Evolutionary conservation across 2,113 vertebrate species (phyloP), one percentile per base, ranked within the genome.

Genomic region (Copsychus sechellarum): DNA sequence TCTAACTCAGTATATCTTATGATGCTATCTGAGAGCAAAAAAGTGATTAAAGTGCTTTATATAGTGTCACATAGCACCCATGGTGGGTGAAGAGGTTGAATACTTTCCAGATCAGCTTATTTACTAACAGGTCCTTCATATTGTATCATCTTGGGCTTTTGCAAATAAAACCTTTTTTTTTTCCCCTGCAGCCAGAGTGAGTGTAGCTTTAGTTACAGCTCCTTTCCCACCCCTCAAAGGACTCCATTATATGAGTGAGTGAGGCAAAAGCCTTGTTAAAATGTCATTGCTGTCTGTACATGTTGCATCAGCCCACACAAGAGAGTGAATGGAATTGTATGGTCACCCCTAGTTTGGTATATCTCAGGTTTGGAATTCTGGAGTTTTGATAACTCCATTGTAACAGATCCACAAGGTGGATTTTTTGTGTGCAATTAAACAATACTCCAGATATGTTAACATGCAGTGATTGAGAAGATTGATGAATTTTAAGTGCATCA

Each of bases 401-500:
- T 47, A 81, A 69, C 25, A 34, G 48, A 26, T 65, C 1, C n/a
- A 73, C 31, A 34, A 77, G 25, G 40, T 2, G 0, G 12, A 2
- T 0, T 6, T 58, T 69, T 67, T 38, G 38, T 81, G 28, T 51
- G 40, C 80, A 81, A 4, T 88, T 95, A 36, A 88, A 83, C 54
- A 80, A 17, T 83, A 64, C 40, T 81, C 23, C 23, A 67, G 18
- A 67, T 65, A 67, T 34, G 69, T 88, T 91, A 79, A 56, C 66
- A 47, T 38, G 51, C 36, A 36, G 71, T 72, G 31, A 6, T 74
- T 84, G 72, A 79, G 53, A 64, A 90, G 86, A 93, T 71, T 85
- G 92, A 95, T 97, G 86, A 88, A 81, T 97, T 95, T 93, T 97
- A 97, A 97, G 96, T 97, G 96, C 94, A 97, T 95, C 91, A 96